Evolutionary conservation across 1,140 invertebrate species (phyloP), one percentile per base, ranked within the genome.

Genomic region (Temnothorax nylanderi): DNA sequence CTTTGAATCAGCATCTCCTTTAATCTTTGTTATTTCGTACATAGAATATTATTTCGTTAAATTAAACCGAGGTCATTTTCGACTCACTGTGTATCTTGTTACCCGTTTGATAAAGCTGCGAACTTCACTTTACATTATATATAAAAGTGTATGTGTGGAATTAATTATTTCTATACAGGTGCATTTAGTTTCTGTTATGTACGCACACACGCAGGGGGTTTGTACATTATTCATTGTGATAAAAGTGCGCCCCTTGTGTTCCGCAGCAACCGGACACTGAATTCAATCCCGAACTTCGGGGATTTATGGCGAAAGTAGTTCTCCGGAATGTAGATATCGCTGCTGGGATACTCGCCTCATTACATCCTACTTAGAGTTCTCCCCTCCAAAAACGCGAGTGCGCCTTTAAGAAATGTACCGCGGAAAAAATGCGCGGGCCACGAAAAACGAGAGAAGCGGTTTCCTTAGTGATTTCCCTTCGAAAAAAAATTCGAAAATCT

Each of bases 301-400:
- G 62, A 89, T 89, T 89, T 76, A 89, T 76, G 49, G 76, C 60
- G 26, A 81, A 80, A 89, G 74, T 89, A 80, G 47, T 54, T 81
- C 54, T 41, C 54, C 49, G 47, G 47, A 88, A 89, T 88, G 54
- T 72, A 85, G 65, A 77, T 82, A 84, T 85, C 81, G 64, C 47
- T 37, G 51, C 62, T 11, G 47, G 85, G n/a, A 67, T 82, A 69
- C 18, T 58, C 26, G 54, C 37, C 56, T 84, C 58, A 71, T 74
- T 75, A 84, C 54, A 75, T 84, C 51, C 56, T 84, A 74, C 69
- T 84, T 74, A 74, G 51, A 47, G 34, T 41, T 58, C 26, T 72
- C 54, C 41, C 16, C 26, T 1, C 1, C 26, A 26, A 26, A 47
- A 60, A 74, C 74, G 13, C 47, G n/a, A 60, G n/a, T 6, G 51